Evolutionary conservation across 2,113 vertebrate genomes (phyloP).

Genomic region (Empidonax alnorum): DNA sequence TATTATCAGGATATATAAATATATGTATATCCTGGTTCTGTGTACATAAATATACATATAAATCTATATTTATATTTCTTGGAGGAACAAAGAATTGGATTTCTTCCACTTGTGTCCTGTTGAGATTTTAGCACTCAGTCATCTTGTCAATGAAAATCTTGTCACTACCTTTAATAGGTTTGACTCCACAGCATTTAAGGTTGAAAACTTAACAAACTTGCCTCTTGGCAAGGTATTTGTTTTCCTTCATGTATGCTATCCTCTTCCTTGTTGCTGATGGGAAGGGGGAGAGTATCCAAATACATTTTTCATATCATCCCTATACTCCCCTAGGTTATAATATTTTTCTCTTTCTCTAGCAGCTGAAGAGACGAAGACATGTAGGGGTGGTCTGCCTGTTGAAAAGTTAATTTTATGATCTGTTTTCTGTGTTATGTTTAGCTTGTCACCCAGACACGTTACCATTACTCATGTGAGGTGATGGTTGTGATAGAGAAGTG

Average conservation of each 20-base stretch:
- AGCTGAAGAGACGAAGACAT: not conserved
- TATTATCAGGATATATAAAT: not conserved
- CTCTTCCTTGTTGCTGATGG: not conserved
- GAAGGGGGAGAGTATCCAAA: not conserved
- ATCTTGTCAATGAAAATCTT: slow-evolving; percentile 27
- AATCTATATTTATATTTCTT: not conserved
- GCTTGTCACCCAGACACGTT: not conserved
- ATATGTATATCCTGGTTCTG: not conserved
- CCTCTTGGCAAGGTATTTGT: not conserved
- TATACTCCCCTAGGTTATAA: not conserved
- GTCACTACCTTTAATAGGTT: not conserved
- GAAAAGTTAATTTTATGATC: not conserved
- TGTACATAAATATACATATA: not conserved
- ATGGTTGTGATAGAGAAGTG: rapidly evolving
- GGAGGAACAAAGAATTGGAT: not conserved
- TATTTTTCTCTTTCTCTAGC: not conserved
- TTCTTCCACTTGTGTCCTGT: slow-evolving; percentile 4
- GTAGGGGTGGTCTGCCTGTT: not conserved
- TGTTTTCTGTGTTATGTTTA: not conserved
- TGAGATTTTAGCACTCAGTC: slow-evolving; percentile 18
- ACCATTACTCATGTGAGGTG: not conserved
- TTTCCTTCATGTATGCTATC: not conserved
- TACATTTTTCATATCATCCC: not conserved
- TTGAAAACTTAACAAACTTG: slow-evolving; percentile 10
- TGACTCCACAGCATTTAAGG: not conserved